Evolutionary conservation across 2,113 vertebrate genomes (phyloP).

Genomic region (Hoplias malabaricus): DNA sequence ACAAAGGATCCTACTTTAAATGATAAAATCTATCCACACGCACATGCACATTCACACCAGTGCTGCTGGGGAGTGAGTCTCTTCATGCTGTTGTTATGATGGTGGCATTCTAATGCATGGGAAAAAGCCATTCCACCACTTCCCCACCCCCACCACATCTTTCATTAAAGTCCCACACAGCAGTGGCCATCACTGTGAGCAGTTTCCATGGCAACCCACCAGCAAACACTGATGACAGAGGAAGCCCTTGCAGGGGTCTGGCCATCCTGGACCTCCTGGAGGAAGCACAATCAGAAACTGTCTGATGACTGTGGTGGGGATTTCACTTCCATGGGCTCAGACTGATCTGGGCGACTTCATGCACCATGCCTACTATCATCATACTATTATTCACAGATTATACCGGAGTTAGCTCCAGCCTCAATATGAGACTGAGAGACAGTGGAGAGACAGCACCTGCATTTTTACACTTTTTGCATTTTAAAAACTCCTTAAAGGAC

Average conservation of each 20-base stretch:
- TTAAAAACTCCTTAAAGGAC: background rate
- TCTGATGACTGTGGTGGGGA: constrained; percentile 11
- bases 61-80: constrained; percentile 12
- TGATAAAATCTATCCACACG: constrained; percentile 40
- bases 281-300: constrained; percentile 37
- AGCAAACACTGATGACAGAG: constrained; percentile 48
- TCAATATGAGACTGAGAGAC: background rate
- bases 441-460: too few relatives aligned
- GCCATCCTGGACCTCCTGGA: constrained; percentile 33
- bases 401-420: background rate
- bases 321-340: constrained; percentile 12
- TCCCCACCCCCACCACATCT: constrained; percentile 33
- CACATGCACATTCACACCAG: constrained; percentile 29
- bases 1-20: constrained; percentile 50
- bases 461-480: too few relatives aligned
- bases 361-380: background rate
- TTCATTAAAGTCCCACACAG: constrained; percentile 55
- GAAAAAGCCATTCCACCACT: constrained; percentile 30
- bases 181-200: constrained; percentile 50
- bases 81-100: constrained; percentile 39
- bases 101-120: constrained; percentile 51
- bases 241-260: constrained; percentile 43
- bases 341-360: constrained; percentile 13
- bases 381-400: constrained; percentile 17
- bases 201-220: constrained; percentile 55